Conservation (phyloP, 2,113 vertebrate genomes). For the Oophaga pumilio region DNA sequence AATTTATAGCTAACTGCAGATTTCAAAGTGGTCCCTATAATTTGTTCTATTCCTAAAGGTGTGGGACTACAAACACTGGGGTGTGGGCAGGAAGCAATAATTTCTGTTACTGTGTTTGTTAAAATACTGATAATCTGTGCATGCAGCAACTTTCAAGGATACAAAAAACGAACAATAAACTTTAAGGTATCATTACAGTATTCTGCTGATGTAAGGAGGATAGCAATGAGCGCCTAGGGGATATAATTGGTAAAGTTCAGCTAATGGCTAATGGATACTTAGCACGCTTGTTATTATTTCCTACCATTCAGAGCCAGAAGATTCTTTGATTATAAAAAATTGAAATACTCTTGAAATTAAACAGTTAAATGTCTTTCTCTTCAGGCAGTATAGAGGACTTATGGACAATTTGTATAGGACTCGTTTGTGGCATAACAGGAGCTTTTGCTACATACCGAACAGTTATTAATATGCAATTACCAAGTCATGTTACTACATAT, state of each 20-base stretch:
- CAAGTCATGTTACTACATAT: not conserved
- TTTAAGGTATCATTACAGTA: conserved; percentile 30
- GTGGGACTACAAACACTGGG: not conserved
- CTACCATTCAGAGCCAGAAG: not conserved
- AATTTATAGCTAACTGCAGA: conserved; percentile 25
- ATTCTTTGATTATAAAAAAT: not conserved
- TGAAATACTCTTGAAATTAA: not conserved
- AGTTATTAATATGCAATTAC: not conserved
- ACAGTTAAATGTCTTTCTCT: not conserved
- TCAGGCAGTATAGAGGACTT: not conserved
- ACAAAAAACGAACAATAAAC: not conserved
- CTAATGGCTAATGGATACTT: conserved; percentile 19
- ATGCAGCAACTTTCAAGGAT: conserved; percentile 22
- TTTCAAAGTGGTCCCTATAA: not conserved
- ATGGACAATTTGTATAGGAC: not conserved
- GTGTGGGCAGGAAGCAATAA: conserved; percentile 12
- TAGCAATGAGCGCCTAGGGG: conserved; percentile 4
- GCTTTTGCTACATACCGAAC: not conserved
- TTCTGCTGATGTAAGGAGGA: conserved; percentile 25
- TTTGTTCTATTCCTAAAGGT: conserved; percentile 6
- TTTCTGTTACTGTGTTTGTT: conserved; percentile 20
- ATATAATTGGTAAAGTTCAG: not conserved
- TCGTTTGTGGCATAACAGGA: not conserved
- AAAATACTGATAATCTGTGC: not conserved
- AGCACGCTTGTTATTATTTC: conserved; percentile 15